Evolutionary conservation across 2,113 vertebrate species (phyloP), one percentile per base, ranked within the genome.

Genomic region (Corydoras sp.): DNA sequence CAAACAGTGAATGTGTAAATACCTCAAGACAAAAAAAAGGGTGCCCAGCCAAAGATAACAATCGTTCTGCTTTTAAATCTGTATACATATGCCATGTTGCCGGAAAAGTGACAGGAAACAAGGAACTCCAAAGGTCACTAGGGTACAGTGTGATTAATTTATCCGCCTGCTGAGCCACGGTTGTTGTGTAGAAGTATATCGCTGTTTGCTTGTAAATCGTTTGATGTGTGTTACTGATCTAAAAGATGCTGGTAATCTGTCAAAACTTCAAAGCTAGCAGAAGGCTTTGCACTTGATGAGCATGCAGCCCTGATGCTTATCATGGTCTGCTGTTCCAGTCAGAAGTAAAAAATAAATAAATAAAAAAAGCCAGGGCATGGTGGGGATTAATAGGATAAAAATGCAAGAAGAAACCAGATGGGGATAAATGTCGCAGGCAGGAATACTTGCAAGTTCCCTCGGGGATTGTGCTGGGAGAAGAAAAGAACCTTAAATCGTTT

Each of bases 291-390:
- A 74, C 76, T 81, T 80, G 80, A 88, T 80, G 84, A 84, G 80
- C 68, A 77, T 81, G 80, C 80, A 75, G 77, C 73, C 77, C 73
- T 54, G 82, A 85, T 87, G 84, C 84, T 85, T 85, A 85, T 85
- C 80, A 30, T 85, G 86, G 86, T 84, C 81, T 72, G 84, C 79
- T 82, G 86, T 77, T 86, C 83, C 83, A 88, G 83, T 84, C 68
- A 9, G 80, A 76, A 75, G 74, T 75, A 83, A 78, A 79, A 79
- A 75, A 12, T 24, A 24, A 29, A 24, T 13, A 31, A 66, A 56
- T n/a, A 67, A 65, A 55, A 12, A 78, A 84, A 82, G 84, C 85
- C 81, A 84, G 83, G 82, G 76, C 72, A 81, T 31, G 74, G 54
- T 74, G 73, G 75, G 83, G 81, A 84, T 86, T 85, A 86, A 79